Evolutionary conservation across 2,888 invertebrate genomes (phyloP), one percentile per base, ranked within the genome.

Genomic region (Aromia moschata): DNA sequence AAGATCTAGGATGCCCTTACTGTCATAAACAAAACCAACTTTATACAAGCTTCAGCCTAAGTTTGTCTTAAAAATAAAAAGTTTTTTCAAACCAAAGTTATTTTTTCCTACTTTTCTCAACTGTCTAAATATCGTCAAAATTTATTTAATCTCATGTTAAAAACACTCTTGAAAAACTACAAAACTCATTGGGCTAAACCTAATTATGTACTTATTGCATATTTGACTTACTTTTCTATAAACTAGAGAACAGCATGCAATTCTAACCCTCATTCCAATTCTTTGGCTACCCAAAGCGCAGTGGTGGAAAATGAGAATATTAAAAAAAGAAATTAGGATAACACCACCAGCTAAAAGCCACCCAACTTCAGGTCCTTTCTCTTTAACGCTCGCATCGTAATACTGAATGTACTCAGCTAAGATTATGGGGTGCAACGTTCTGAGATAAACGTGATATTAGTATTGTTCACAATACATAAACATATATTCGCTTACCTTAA

Each of bases 221-320:
- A n/a, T n/a, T n/a, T n/a, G n/a, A n/a, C 47, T 41, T 79, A 92
- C 93, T 86, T 94, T 94, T 83, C 91, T 85, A 76, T 92, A 93
- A 62, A 94, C 78, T 10, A 94, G 78, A 0, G 92, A 90, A 73
- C 92, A 92, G 70, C 89, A 86, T 0, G 93, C 92, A 54, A 93
- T 84, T 69, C 93, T 81, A 56, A 91, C 83, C 74, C 88, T 81
- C 91, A 92, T 91, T 44, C 94, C 93, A 40, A 92, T 84, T 65
- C 88, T 84, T 65, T 83, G 81, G 72, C 84, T 83, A 33, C 83
- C 82, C 65, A 88, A 76, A 55, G 77, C 79, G 15, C 82, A 68
- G 68, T 88, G 90, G 77, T 93, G 94, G 69, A 87, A 84, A 58
- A 89, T 80, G 31, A 91, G 66, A 14, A 88, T 82, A 45, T 85